Percentiles rank a stretch among this genome's conserved stretches.
phyloP scores from a whole-genome alignment of 2,888 invertebrate species.

The Rhaphigaster nebulosa region DNA sequence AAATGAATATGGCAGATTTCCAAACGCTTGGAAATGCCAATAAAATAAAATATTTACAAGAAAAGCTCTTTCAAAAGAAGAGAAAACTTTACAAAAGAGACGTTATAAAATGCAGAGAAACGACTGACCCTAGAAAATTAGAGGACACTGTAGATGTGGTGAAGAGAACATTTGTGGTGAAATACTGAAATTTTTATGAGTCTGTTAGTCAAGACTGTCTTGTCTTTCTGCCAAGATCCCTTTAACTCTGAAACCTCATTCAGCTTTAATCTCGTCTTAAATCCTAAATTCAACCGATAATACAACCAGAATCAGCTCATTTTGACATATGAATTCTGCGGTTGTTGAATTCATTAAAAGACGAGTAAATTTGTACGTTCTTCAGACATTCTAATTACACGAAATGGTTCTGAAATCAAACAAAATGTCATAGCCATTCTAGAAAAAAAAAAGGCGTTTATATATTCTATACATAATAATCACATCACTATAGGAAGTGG shows the following conservation, averaged over 20 bases:
- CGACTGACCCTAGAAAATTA: not conserved
- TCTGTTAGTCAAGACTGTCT: not conserved
- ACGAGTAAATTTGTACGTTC: not conserved
- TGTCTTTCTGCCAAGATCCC: constrained; percentile 16
- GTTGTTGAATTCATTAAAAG: not conserved
- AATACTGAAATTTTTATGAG: constrained; percentile 41
- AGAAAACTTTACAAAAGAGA: not conserved
- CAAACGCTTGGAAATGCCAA: not conserved
- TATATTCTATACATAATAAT: no score
- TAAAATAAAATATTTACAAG: not conserved
- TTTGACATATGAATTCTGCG: not conserved
- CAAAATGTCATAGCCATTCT: not conserved
- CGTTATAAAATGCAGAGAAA: not conserved
- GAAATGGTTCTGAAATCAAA: not conserved
- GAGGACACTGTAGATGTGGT: not conserved
- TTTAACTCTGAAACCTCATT: not conserved
- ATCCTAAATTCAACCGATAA: not conserved
- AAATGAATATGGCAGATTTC: not conserved
- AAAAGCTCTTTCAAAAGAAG: not conserved
- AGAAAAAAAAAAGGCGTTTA: no score
- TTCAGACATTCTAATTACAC: not conserved
- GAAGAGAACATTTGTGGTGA: not conserved
- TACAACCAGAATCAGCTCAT: not conserved
- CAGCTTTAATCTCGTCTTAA: not conserved
- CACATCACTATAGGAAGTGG: no score